Percentiles rank a stretch among this genome's conserved stretches.
Evolutionary conservation across 2,888 invertebrate species (phyloP).

Genomic region (Tholera decimalis): DNA sequence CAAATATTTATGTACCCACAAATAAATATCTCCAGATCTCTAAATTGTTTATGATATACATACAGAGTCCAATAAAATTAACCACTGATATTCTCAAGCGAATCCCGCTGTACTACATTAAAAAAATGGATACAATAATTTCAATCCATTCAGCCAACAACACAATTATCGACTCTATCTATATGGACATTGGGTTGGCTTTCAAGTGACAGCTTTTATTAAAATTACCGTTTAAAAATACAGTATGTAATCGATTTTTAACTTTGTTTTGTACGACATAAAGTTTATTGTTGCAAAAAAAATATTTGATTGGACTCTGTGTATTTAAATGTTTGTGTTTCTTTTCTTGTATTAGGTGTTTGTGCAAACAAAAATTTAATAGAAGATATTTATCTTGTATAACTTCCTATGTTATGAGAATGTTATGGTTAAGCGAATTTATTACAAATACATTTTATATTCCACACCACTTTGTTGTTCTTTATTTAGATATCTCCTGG

Average conservation of each 20-base stretch:
- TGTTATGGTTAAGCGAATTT: slow-evolving; percentile 64
- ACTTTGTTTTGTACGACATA: not conserved
- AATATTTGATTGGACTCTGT: not conserved
- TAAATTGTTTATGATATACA: slow-evolving; percentile 4
- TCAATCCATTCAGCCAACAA: not conserved
- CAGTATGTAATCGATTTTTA: not conserved
- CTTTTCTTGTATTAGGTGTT: slow-evolving; percentile 11
- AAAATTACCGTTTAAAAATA: not conserved
- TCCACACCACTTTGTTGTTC: slow-evolving; percentile 37
- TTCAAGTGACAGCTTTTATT: not conserved
- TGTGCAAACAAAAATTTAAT: slow-evolving; percentile 17
- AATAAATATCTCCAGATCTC: slow-evolving; percentile 7
- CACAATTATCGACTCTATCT: not conserved
- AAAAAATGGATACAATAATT: no score
- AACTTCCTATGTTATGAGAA: slow-evolving; percentile 48
- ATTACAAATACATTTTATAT: slow-evolving; percentile 67
- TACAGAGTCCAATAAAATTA: not conserved
- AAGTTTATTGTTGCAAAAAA: not conserved
- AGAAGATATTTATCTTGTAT: not conserved
- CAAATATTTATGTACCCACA: not conserved
- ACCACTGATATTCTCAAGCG: not conserved
- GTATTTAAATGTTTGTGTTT: slow-evolving; percentile 2
- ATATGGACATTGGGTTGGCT: not conserved
- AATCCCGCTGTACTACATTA: no score
- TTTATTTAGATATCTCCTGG: not conserved